Conservation (phyloP, 2,888 invertebrate species). For the Hemistola chrysoprasaria region DNA sequence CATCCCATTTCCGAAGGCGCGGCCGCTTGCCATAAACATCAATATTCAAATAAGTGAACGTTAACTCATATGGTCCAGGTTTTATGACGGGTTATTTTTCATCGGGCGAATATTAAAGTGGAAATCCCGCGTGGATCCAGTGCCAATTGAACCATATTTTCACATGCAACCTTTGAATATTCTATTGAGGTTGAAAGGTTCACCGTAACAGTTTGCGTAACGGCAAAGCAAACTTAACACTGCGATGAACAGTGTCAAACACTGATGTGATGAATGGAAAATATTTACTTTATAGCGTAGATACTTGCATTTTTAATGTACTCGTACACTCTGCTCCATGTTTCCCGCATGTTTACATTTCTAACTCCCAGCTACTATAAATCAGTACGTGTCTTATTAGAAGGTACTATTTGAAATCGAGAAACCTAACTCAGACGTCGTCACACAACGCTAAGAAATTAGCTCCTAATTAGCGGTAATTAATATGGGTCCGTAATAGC, state of each 20-base stretch:
- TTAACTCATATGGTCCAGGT: conserved; percentile 70
- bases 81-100: conserved; percentile 74
- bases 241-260: conserved; percentile 33
- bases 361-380: too few relatives aligned
- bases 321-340: too few relatives aligned
- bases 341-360: too few relatives aligned
- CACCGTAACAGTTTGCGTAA: conserved; percentile 52
- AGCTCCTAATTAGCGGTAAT: conserved; percentile 19
- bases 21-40: conserved; percentile 66
- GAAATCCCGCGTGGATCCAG: conserved; percentile 61
- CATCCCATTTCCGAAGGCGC: conserved; percentile 14
- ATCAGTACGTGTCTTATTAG: conserved; percentile 5
- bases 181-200: conserved; percentile 66
- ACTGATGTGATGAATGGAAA: conserved; percentile 27
- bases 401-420: conserved; percentile 5
- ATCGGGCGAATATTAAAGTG: conserved; percentile 73
- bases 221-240: conserved; percentile 42
- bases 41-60: conserved; percentile 70
- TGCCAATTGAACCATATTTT: conserved; percentile 73
- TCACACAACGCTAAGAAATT: conserved; percentile 9
- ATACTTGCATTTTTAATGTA: too few relatives aligned
- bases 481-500: conserved; percentile 42
- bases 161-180: conserved; percentile 70
- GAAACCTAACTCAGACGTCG: conserved; percentile 4
- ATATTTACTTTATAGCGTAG: conserved; percentile 20